Base-by-base conservation (phyloP, 2,888 invertebrate species). In the Papilio demoleus region DNA sequence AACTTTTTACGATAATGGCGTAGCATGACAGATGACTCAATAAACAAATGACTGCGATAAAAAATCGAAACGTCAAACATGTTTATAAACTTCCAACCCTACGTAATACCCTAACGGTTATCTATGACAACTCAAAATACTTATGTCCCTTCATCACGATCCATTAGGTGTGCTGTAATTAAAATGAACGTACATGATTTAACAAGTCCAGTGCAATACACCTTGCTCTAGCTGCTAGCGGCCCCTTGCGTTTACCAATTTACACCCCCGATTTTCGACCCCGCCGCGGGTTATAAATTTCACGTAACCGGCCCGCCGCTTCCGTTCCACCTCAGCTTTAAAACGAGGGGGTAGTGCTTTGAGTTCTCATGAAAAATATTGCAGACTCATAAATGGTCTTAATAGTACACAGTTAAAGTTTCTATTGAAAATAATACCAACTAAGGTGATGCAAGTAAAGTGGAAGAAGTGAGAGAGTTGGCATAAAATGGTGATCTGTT, bases 291-390 rank as follows among this genome's bases (percentile, higher is more conserved):
- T 81, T 81, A 85, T 86, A 86, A 85, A 86, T 86, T 85, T 83
- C 82, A 85, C 82, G 81, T 85, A 87, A 86, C 89, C 85, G 87
- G 87, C 90, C 84, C 86, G 85, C 83, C 83, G 83, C 85, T 89
- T 92, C 92, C 91, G 88, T 79, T 79, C 73, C 74, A 76, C 79
- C 81, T 82, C 84, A 83, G 85, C 84, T 85, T 84, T 82, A 83
- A 84, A 88, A 82, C 64, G 78, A 58, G 79, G 81, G 83, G 81
- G 81, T 73, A 76, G 75, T 76, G 75, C 74, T 71, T 73, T 70
- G 62, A 69, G 64, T 72, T 77, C 76, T 73, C 72, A 50, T 74
- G 67, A 69, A 79, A 83, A 81, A 81, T 85, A 83, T 80, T 75
- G 79, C 76, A 75, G 75, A 76, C 77, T 79, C 80, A 82, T 82